phyloP scores from a whole-genome alignment of 2,888 invertebrate species.

The Magallana nippona region DNA sequence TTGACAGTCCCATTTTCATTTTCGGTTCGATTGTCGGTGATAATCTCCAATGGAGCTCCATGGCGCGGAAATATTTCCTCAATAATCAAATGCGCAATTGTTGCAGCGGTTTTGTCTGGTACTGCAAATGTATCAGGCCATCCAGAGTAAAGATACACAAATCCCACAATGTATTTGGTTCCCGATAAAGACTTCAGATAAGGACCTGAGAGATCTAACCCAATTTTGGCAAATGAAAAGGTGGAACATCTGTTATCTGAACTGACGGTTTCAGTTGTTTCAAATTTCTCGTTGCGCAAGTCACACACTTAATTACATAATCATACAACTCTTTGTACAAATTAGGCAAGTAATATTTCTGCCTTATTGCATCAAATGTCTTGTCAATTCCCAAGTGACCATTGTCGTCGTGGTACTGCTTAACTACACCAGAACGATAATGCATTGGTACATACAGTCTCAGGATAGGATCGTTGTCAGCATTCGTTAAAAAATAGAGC shows the following conservation, averaged over 20 bases:
- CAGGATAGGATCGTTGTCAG: constrained; percentile 39
- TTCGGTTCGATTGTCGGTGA: constrained; percentile 51
- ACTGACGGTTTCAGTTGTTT: constrained; percentile 45
- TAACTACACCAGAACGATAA: constrained; percentile 30
- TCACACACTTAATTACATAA: constrained; percentile 38
- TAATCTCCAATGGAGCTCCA: constrained; percentile 45
- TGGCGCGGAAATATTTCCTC: constrained; percentile 44
- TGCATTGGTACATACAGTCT: constrained; percentile 43
- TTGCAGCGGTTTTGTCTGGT: background rate
- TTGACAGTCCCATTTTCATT: constrained; percentile 28
- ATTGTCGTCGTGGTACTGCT: constrained; percentile 46
- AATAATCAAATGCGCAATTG: constrained; percentile 40
- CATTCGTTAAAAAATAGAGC: constrained; percentile 45
- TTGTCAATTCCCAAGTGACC: constrained; percentile 52
- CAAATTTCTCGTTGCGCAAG: constrained; percentile 44
- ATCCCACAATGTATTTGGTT: constrained; percentile 16
- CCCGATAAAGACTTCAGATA: constrained; percentile 47
- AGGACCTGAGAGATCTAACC: constrained; percentile 50
- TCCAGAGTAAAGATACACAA: constrained; percentile 36
- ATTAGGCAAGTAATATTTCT: constrained; percentile 53
- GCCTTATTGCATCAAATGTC: constrained; percentile 46
- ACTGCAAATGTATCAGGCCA: constrained; percentile 21
- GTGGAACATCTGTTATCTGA: constrained; percentile 55
- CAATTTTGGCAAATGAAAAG: constrained; percentile 52
- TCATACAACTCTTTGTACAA: constrained; percentile 50